phyloP scores from a whole-genome alignment of 2,797 vertebrate genomes.

The Emydoidea blandingii region DNA sequence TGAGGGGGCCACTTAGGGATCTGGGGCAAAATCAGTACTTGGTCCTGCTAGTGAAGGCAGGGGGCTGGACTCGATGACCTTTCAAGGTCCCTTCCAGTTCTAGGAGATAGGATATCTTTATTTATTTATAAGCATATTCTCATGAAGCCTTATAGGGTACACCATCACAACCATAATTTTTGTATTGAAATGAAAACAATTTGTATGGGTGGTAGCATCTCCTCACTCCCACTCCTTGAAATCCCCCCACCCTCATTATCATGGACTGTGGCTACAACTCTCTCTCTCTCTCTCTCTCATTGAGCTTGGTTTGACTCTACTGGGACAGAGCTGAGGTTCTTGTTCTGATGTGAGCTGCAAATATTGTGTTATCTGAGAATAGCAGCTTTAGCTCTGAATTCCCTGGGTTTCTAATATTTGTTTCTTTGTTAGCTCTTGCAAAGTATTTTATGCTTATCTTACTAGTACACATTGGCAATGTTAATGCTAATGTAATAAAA shows the following conservation, averaged over 20 bases:
- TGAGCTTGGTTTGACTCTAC: constrained; percentile 67
- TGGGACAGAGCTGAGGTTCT: constrained; percentile 64
- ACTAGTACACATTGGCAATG: constrained; percentile 47
- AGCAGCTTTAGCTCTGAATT: constrained; percentile 70
- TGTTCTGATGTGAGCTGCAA: constrained; percentile 73
- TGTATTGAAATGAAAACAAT: background rate
- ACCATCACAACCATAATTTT: background rate
- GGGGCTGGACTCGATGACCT: no score
- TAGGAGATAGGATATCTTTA: no score
- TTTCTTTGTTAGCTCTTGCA: constrained; percentile 61
- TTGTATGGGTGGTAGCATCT: background rate
- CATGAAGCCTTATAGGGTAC: no score
- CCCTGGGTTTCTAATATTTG: constrained; percentile 62
- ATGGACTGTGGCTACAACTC: background rate
- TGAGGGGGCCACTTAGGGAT: no score
- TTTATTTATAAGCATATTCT: no score
- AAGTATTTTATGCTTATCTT: background rate
- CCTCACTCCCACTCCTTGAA: background rate
- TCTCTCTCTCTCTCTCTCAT: background rate
- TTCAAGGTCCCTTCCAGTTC: no score
- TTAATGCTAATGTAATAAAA: background rate
- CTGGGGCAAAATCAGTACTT: no score
- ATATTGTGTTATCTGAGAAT: constrained; percentile 73
- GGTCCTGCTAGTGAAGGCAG: no score
- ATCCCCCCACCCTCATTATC: background rate